These are phyloP conservation scores for Labeo rohita DNA, from an alignment of 2,113 vertebrate species.

Conservation along the genomic window DNA sequence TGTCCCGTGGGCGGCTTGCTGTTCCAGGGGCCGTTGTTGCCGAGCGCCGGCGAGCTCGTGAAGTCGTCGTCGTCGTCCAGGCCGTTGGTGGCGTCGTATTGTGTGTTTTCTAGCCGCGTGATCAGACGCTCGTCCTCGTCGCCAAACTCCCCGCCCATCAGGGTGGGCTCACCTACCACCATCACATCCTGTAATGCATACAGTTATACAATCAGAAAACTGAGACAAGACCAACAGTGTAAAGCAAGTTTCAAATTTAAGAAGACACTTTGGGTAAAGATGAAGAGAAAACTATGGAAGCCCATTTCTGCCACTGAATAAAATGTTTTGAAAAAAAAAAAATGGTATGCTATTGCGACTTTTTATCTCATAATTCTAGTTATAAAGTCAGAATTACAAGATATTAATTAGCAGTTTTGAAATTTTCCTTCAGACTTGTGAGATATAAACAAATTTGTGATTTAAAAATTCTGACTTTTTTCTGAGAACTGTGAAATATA, in stretches of 20 bases:
- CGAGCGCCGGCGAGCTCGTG: slow-evolving; percentile 93
- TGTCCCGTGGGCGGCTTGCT: slow-evolving; percentile 88
- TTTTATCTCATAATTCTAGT: too few relatives aligned
- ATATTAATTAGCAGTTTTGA: too few relatives aligned
- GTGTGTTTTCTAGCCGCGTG: slow-evolving; percentile 99
- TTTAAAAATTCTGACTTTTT: too few relatives aligned
- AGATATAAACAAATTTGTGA: too few relatives aligned
- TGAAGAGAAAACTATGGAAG: not conserved
- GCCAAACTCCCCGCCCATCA: slow-evolving; percentile 99
- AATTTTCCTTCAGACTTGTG: too few relatives aligned
- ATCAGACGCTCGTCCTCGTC: slow-evolving; percentile 99
- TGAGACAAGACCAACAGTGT: not conserved
- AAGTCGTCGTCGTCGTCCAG: slow-evolving; percentile 99
- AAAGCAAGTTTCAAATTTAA: not conserved
- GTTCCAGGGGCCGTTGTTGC: slow-evolving; percentile 94
- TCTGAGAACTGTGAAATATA: too few relatives aligned
- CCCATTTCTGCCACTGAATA: too few relatives aligned
- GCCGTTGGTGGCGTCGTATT: slow-evolving; percentile 98
- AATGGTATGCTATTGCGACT: too few relatives aligned
- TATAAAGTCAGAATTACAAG: too few relatives aligned
- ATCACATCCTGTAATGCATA: slow-evolving; percentile 89
- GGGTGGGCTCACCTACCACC: slow-evolving; percentile 98
- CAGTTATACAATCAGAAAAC: not conserved
- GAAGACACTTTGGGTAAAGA: not conserved
- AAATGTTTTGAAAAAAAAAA: too few relatives aligned